These are phyloP conservation scores for Megaceryle maxima DNA, from an alignment of 2,113 vertebrate species.

Conservation along the genomic window DNA sequence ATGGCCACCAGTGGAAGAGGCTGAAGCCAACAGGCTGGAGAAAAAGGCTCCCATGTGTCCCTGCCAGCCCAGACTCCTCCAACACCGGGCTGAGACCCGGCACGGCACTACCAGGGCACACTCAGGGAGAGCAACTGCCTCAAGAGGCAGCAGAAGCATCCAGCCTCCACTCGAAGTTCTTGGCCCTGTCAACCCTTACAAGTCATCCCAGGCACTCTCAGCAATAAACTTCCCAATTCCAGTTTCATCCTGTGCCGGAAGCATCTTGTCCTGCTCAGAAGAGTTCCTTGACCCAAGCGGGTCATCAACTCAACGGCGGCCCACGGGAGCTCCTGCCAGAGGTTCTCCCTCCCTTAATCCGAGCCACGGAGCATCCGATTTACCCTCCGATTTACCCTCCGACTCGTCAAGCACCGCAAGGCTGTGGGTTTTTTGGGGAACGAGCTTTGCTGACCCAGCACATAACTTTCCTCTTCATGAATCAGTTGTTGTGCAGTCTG, in stretches of 20 bases:
- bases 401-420: neutral
- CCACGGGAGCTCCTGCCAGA: neutral
- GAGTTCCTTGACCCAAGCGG: neutral
- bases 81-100: accelerated
- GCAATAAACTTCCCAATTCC: neutral
- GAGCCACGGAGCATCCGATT: neutral
- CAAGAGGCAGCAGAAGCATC: neutral
- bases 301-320: accelerated
- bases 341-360: neutral
- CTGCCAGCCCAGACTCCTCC: neutral
- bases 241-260: neutral
- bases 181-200: neutral
- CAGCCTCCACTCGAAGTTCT: neutral
- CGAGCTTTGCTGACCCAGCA: conserved; percentile 52
- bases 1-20: neutral
- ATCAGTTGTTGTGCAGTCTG: conserved; percentile 40
- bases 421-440: conserved; percentile 48
- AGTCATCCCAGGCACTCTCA: neutral
- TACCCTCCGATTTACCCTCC: neutral
- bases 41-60: neutral
- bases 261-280: neutral
- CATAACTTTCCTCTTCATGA: conserved; percentile 30
- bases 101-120: neutral
- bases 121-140: neutral
- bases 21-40: neutral